Base-by-base conservation (phyloP, 1,140 invertebrate species). In the Drosophila truncata region DNA sequence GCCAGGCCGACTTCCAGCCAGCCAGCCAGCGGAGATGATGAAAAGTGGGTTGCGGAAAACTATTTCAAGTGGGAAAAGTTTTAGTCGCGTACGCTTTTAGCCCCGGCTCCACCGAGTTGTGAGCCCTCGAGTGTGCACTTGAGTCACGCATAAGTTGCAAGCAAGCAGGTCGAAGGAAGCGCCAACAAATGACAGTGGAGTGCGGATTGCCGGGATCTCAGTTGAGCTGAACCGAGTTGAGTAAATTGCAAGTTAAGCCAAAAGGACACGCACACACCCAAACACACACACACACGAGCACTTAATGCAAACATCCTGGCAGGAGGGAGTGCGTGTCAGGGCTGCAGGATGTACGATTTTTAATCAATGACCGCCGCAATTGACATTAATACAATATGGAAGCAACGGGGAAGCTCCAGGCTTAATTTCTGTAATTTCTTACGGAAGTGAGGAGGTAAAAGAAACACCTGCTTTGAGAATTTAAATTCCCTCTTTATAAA, bases 101-200 rank as follows among this genome's bases (percentile, higher is more conserved):
- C 35, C 59, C 60, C 66, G 31, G 31, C 50, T n/a, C 31, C 33
- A 5, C 33, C 33, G 20, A 54, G 54, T 25, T 57, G 14, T 59
- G 57, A 90, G 85, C 76, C 71, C 84, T 80, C 85, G 81, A 88
- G 85, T 75, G 61, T 85, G 86, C 86, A 88, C 85, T 88, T 72
- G 81, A 90, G 85, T 88, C 85, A 88, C 85, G 85, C 85, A 88
- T 88, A 88, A 88, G 85, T 90, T 90, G 85, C 85, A 83, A 78
- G 71, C 76, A 54, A 81, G 85, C 80, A 75, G 85, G 81, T 88
- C 77, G 85, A 80, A 88, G 85, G 60, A 80, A 80, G 62, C 74
- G 80, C 78, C 67, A 85, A 81, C 82, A 85, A 85, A 85, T 85
- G 82, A 85, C 78, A 85, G 74, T 65, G 69, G 60, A 44, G 60